These are phyloP conservation scores for Limonius californicus DNA, from an alignment of 1,140 invertebrate species.

Conservation along the genomic window DNA sequence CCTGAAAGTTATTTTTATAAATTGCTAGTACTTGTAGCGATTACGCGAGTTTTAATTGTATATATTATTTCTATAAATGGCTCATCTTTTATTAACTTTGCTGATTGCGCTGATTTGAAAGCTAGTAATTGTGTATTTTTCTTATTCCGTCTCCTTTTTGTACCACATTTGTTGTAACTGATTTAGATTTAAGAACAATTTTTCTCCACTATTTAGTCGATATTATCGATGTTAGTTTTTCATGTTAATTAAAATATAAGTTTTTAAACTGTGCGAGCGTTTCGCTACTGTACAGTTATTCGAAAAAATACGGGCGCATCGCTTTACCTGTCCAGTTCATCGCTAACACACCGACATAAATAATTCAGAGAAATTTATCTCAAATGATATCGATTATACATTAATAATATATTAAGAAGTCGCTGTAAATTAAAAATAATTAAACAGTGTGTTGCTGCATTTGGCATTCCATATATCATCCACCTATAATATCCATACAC, in stretches of 20 bases:
- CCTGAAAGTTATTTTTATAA: too few species aligned
- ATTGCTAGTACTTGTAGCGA: neutral
- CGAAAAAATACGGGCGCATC: neutral
- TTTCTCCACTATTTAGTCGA: neutral
- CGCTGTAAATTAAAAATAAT: conserved; percentile 41
- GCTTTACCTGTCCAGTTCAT: neutral
- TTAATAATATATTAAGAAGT: conserved; percentile 38
- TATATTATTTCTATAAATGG: neutral
- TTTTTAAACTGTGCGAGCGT: neutral
- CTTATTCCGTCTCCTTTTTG: neutral
- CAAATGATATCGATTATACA: conserved; percentile 39
- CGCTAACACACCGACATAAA: neutral
- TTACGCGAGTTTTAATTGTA: neutral
- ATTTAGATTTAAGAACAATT: neutral
- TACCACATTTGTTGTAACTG: neutral
- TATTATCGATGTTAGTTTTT: neutral
- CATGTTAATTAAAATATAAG: neutral
- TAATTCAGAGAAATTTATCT: conserved; percentile 26
- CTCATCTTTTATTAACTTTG: neutral
- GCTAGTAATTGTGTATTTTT: neutral
- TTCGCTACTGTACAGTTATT: neutral
- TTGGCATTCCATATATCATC: conserved; percentile 31
- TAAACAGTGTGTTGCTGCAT: conserved; percentile 33
- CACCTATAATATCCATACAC: conserved; percentile 1
- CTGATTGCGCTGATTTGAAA: neutral